Percentiles rank a stretch among this genome's conserved stretches.
Evolutionary conservation across 2,888 invertebrate species (phyloP).

Genomic region (Yponomeuta sedellus): DNA sequence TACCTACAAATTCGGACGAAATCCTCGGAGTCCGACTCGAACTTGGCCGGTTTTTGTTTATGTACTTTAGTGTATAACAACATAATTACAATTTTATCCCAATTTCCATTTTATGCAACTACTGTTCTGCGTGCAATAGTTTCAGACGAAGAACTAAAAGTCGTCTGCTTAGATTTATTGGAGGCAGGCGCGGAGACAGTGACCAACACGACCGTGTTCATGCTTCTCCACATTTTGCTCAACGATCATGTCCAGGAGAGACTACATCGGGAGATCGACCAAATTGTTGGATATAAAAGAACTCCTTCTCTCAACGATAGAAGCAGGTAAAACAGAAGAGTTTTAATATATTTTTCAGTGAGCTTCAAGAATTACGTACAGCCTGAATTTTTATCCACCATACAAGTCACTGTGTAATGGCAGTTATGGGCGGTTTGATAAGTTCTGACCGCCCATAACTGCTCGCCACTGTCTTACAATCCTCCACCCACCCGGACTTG

Average conservation of each 20-base stretch:
- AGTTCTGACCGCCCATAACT: too few relatives aligned
- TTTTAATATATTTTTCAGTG: neutral
- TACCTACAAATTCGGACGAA: too few relatives aligned
- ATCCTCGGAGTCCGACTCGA: too few relatives aligned
- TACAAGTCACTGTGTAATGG: too few relatives aligned
- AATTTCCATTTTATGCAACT: too few relatives aligned
- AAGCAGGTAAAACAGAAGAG: slow-evolving; percentile 49
- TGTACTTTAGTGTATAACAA: too few relatives aligned
- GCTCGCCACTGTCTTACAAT: too few relatives aligned
- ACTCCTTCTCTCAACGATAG: slow-evolving; percentile 75
- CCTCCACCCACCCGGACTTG: too few relatives aligned
- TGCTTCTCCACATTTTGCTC: slow-evolving; percentile 75
- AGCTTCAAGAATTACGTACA: neutral
- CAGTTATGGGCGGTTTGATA: too few relatives aligned
- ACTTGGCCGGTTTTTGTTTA: too few relatives aligned
- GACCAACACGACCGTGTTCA: slow-evolving; percentile 78
- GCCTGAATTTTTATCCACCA: neutral
- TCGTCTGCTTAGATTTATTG: slow-evolving; percentile 80
- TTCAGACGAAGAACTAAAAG: slow-evolving; percentile 56
- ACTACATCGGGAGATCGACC: slow-evolving; percentile 78
- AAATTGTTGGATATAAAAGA: slow-evolving; percentile 72
- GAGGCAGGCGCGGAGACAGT: slow-evolving; percentile 84
- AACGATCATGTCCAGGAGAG: slow-evolving; percentile 74
- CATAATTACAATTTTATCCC: too few relatives aligned
- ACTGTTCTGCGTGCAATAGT: slow-evolving; percentile 29